Evolutionary conservation across 2,888 invertebrate genomes (phyloP).

Genomic region (Drosophila emarginata): DNA sequence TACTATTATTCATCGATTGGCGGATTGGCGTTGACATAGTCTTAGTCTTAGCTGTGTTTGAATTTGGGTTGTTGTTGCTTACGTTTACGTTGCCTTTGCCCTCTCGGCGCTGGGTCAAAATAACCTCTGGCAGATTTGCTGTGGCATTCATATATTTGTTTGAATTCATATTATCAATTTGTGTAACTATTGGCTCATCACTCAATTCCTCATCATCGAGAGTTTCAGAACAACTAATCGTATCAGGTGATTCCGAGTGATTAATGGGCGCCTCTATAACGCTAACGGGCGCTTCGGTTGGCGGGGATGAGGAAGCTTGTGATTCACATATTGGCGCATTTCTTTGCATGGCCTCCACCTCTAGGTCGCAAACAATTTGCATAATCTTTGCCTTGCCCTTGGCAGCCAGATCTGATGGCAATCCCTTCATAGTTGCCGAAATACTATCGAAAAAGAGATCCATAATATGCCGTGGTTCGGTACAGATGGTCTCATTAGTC

Average conservation of each 20-base stretch:
- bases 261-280: not conserved
- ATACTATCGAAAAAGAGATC: slow-evolving; percentile 79
- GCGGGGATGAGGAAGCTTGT: not conserved
- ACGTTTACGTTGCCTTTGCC: no score
- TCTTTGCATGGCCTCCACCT: slow-evolving; percentile 58
- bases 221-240: not conserved
- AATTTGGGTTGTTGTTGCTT: no score
- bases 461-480: slow-evolving; percentile 54
- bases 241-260: not conserved
- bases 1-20: slow-evolving; percentile 25
- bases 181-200: not conserved
- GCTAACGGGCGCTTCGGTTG: not conserved
- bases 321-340: not conserved
- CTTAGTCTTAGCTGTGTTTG: not conserved
- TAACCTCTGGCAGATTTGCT: slow-evolving; percentile 18
- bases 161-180: not conserved
- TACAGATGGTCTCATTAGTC: not conserved
- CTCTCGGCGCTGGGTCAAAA: not conserved
- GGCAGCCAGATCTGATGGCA: slow-evolving; percentile 73
- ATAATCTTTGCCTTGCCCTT: slow-evolving; percentile 77
- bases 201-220: not conserved
- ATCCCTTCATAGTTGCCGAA: slow-evolving; percentile 69
- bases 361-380: slow-evolving; percentile 75
- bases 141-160: not conserved
- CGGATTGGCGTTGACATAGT: not conserved